These are phyloP conservation scores for Sciurus vulgaris DNA, from an alignment of 2,797 vertebrate species.

Conservation along the genomic window DNA sequence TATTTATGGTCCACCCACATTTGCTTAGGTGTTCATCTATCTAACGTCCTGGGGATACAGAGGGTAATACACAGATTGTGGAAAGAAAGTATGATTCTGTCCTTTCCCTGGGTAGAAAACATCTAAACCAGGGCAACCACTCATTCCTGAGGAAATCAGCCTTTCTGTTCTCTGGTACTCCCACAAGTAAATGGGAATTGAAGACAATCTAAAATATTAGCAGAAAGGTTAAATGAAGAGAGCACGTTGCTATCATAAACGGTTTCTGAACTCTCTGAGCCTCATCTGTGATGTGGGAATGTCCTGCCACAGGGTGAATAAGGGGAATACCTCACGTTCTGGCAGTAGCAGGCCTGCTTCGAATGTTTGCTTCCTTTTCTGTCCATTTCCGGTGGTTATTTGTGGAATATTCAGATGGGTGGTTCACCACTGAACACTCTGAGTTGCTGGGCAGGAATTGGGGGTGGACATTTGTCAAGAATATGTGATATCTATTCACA, in stretches of 20 bases:
- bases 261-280: neutral
- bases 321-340: neutral
- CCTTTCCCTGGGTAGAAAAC: neutral
- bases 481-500: rapidly evolving
- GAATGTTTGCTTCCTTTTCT: neutral
- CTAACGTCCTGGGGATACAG: neutral
- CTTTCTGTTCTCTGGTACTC: neutral
- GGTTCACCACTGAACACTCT: neutral
- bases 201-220: neutral
- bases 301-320: neutral
- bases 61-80: neutral
- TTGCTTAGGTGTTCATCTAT: too few relatives aligned
- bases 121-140: neutral
- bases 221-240: neutral
- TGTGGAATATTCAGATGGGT: neutral
- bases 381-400: neutral
- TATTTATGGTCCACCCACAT: neutral
- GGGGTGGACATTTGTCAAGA: neutral
- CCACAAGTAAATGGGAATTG: neutral
- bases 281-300: rapidly evolving
- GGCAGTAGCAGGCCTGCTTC: neutral
- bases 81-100: neutral
- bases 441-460: neutral
- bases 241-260: neutral
- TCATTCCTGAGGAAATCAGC: neutral